A percentile compares a stretch with the other conserved stretches of the same genome.
phyloP scores from a whole-genome alignment of 2,888 invertebrate genomes.

The Cheilosia vulpina region DNA sequence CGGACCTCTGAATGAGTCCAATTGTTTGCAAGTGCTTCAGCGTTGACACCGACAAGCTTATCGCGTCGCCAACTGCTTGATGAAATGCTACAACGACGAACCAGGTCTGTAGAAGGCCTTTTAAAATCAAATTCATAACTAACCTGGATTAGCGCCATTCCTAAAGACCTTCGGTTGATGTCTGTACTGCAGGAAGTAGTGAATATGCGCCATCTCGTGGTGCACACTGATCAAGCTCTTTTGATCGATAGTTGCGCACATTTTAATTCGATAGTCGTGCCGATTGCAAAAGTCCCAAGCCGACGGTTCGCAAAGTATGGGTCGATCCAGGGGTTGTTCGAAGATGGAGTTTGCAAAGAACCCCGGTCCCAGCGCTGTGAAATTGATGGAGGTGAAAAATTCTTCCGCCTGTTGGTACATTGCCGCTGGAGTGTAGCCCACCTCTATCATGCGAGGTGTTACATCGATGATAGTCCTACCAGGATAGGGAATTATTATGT shows the following conservation, averaged over 20 bases:
- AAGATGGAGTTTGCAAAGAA: conserved; percentile 95
- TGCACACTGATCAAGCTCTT: conserved; percentile 94
- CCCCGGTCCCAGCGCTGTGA: conserved; percentile 92
- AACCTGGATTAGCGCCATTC: conserved; percentile 96
- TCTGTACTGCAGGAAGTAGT: conserved; percentile 93
- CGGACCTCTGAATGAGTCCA: conserved; percentile 91
- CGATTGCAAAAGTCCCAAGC: conserved; percentile 97
- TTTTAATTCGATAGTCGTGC: conserved; percentile 93
- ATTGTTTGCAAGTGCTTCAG: conserved; percentile 93
- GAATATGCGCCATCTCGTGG: conserved; percentile 96
- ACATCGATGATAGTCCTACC: conserved; percentile 93
- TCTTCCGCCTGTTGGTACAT: conserved; percentile 95
- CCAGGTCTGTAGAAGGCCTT: too few species aligned
- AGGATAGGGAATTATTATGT: conserved; percentile 93
- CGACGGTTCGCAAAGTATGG: conserved; percentile 94
- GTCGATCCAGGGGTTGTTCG: conserved; percentile 90
- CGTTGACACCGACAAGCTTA: conserved; percentile 93
- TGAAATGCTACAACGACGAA: conserved; percentile 90
- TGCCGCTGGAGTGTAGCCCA: conserved; percentile 92
- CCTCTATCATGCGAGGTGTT: conserved; percentile 91
- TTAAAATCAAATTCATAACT: conserved; percentile 36
- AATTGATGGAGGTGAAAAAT: conserved; percentile 95
- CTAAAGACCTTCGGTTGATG: conserved; percentile 93
- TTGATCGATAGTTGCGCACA: conserved; percentile 94
- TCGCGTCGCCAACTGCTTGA: conserved; percentile 95